Evolutionary conservation across 1,140 invertebrate species (phyloP), one percentile per base, ranked within the genome.

Genomic region (Patella vulgata): DNA sequence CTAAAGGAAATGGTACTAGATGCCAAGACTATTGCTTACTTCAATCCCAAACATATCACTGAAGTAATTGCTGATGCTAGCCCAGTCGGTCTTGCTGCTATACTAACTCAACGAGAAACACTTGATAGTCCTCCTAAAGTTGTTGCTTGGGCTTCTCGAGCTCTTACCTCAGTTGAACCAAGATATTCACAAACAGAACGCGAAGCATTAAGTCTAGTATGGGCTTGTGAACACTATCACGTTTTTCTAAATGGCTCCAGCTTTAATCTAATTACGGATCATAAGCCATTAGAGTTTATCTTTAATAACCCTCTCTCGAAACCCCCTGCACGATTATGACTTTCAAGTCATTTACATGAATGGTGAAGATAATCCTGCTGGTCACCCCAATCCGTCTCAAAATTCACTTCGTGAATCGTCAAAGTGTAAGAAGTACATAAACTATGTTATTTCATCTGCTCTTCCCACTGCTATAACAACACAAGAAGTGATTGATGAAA

Each of bases 101-200:
- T 54, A 12, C 28, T 54, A 6, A 19, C 48, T 6, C 48, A 51
- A 17, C 48, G 48, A 30, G 48, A 31, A 28, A 30, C 30, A 11
- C 21, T 23, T 23, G 48, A 30, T 0, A 25, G 21, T n/a, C 4
- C 17, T 5, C 4, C 30, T 3, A 25, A 19, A n/a, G n/a, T 51
- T n/a, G 66, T 80, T 9, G 48, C 48, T 4, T 51, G 36, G 14
- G 48, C 48, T n/a, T 31, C 28, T 31, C 48, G 48, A 6, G 48
- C 27, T 31, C 48, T 51, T n/a, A 51, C 48, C 36, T 28, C 30
- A 19, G 48, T 51, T 6, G 48, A 51, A 19, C 6, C 48, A 6
- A 28, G 48, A 6, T 51, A 51, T n/a, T 51, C 48, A 5, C 48
- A 51, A 25, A 51, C 48, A 6, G 48, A 51, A 19, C 6, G 48